Conservation (phyloP, 2,888 invertebrate genomes). For the Apoda limacodes region DNA sequence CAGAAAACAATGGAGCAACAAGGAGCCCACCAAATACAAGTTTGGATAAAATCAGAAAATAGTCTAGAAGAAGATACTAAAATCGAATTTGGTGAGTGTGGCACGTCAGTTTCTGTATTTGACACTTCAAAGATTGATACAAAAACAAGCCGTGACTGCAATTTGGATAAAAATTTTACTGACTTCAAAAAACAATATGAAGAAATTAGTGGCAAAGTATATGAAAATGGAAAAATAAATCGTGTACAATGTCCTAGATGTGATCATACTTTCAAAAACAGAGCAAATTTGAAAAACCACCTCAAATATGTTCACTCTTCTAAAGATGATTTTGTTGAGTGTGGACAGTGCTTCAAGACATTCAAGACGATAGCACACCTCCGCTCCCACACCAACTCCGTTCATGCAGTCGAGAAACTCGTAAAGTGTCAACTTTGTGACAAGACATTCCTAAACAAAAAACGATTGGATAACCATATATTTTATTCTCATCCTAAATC, state of each 20-base stretch:
- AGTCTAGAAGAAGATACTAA: not conserved
- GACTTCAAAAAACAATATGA: no score
- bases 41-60: not conserved
- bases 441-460: conserved; percentile 27
- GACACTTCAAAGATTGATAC: no score
- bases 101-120: no score
- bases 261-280: conserved; percentile 24
- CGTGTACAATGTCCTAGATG: conserved; percentile 20
- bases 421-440: conserved; percentile 24
- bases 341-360: conserved; percentile 23
- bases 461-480: conserved; percentile 29
- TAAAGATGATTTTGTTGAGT: conserved; percentile 24
- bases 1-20: no score
- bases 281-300: conserved; percentile 25
- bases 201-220: not conserved
- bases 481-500: conserved; percentile 30
- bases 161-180: not conserved
- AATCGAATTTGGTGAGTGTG: no score
- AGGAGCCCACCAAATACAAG: not conserved
- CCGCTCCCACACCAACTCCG: conserved; percentile 25
- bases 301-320: conserved; percentile 25
- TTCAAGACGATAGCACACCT: conserved; percentile 28
- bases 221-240: not conserved
- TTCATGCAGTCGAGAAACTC: conserved; percentile 22
- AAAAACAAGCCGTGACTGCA: not conserved